Conservation (phyloP, 2,113 vertebrate genomes). For the Sisor rabdophorus region DNA sequence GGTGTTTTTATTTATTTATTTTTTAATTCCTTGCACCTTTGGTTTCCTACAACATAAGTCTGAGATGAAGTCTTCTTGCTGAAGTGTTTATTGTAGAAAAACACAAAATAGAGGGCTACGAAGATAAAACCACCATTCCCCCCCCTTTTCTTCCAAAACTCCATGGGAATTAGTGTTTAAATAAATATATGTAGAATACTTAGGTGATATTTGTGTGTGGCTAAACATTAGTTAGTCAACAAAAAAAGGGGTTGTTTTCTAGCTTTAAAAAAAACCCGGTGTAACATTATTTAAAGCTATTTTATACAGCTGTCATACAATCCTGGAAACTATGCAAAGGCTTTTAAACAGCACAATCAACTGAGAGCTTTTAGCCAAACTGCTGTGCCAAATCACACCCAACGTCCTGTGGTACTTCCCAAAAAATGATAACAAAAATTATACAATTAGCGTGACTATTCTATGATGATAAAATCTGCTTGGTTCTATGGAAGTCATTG, state of each 20-base stretch:
- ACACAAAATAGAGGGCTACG: background rate
- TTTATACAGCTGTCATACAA: background rate
- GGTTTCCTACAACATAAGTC: conserved; percentile 3
- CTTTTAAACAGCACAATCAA: background rate
- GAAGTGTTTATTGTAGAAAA: conserved; percentile 3
- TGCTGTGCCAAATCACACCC: background rate
- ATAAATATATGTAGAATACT: background rate
- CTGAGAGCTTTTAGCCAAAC: no score
- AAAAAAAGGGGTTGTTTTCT: background rate
- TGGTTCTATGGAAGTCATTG: background rate
- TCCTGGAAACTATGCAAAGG: background rate
- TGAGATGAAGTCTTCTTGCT: background rate
- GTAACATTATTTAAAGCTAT: conserved; percentile 2
- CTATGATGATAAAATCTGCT: background rate
- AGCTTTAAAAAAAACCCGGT: background rate
- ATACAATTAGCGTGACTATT: background rate
- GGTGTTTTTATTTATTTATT: background rate
- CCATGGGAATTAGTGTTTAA: background rate
- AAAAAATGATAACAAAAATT: background rate
- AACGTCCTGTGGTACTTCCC: background rate
- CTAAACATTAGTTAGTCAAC: background rate
- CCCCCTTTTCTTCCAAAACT: background rate
- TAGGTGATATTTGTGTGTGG: background rate
- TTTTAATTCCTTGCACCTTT: conserved; percentile 24
- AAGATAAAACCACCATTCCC: background rate